phyloP scores from a whole-genome alignment of 2,797 vertebrate genomes.

The Erpetoichthys calabaricus region DNA sequence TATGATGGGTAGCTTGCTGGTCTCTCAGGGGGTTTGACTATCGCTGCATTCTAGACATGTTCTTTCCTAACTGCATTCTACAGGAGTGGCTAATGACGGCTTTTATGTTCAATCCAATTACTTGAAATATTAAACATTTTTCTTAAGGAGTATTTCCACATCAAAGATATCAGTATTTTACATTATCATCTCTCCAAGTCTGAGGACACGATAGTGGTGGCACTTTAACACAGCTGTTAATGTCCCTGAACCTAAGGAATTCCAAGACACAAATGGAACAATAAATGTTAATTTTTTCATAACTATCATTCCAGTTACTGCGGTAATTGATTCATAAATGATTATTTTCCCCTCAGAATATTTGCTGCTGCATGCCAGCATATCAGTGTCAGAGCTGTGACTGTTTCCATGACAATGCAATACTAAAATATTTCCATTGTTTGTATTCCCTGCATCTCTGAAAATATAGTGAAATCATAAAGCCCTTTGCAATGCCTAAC shows the following conservation, averaged over 20 bases:
- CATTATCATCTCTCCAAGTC: conserved; percentile 20
- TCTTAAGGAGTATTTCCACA: conserved; percentile 52
- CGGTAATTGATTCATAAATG: not conserved
- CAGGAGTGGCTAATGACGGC: conserved; percentile 46
- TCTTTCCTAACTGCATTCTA: conserved; percentile 33
- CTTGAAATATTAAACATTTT: conserved; percentile 48
- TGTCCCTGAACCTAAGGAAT: conserved; percentile 13
- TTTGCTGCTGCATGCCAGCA: conserved; percentile 37
- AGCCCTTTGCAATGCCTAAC: conserved; percentile 43
- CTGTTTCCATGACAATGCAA: conserved; percentile 57
- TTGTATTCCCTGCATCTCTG: conserved; percentile 38
- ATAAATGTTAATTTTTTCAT: not conserved
- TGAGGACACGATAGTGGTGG: conserved; percentile 1
- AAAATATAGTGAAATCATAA: conserved; percentile 32
- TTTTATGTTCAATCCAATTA: conserved; percentile 51
- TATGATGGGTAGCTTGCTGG: too few species aligned
- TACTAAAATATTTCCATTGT: conserved; percentile 54
- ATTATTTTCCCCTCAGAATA: conserved; percentile 30
- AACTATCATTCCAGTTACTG: conserved; percentile 6
- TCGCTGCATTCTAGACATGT: too few species aligned
- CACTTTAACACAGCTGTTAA: conserved; percentile 17
- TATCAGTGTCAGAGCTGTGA: conserved; percentile 57
- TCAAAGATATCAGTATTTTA: conserved; percentile 47
- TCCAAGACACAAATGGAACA: not conserved
- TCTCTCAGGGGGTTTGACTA: too few species aligned